A percentile compares a stretch with the other conserved stretches of the same genome.
Evolutionary conservation across 2,888 invertebrate species (phyloP).

Genomic region (Cantharis lateralis): DNA sequence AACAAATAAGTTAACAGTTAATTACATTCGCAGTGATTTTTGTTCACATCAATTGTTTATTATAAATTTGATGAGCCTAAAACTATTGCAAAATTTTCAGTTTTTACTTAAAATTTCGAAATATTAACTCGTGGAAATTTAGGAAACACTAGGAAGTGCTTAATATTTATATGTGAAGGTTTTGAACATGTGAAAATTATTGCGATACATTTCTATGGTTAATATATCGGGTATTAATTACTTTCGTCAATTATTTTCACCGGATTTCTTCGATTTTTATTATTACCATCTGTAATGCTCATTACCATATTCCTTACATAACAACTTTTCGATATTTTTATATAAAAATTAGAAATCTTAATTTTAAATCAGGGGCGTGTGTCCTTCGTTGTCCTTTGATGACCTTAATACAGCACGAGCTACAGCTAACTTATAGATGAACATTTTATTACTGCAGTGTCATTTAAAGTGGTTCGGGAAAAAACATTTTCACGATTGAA

Average conservation of each 20-base stretch:
- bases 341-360: background rate
- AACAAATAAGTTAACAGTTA: background rate
- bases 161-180: background rate
- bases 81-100: background rate
- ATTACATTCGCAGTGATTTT: background rate
- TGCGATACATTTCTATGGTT: background rate
- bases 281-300: background rate
- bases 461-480: background rate
- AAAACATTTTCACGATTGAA: no score
- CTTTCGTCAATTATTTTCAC: background rate
- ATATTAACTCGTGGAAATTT: background rate
- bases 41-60: slow-evolving; percentile 1
- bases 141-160: background rate
- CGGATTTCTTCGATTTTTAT: background rate
- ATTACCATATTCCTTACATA: background rate
- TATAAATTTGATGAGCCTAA: background rate
- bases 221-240: background rate
- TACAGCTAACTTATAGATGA: background rate
- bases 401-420: background rate
- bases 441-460: background rate
- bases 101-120: background rate
- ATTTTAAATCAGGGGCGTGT: background rate
- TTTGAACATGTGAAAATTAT: background rate
- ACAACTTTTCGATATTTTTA: background rate
- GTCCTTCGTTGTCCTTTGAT: background rate